phyloP scores from a whole-genome alignment of 2,113 vertebrate species.

The Poicephalus gulielmi region DNA sequence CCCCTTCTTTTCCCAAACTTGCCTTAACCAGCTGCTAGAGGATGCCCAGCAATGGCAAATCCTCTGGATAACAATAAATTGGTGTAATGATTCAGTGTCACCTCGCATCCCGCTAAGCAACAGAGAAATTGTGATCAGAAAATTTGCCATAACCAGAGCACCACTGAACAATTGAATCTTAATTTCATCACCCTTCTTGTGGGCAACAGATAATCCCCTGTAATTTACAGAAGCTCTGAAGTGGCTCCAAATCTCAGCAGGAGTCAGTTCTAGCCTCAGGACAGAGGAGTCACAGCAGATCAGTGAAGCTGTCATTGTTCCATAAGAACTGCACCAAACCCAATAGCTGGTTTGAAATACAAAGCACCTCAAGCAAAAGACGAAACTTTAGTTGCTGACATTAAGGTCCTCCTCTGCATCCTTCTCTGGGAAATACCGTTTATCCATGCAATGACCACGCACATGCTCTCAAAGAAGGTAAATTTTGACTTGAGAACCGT shows the following conservation, averaged over 20 bases:
- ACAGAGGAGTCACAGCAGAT: not conserved
- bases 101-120: not conserved
- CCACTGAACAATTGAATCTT: not conserved
- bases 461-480: not conserved
- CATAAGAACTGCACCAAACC: not conserved
- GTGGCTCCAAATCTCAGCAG: slow-evolving; percentile 33
- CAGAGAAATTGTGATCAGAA: not conserved
- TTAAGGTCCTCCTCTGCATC: not conserved
- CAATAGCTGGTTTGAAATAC: not conserved
- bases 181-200: slow-evolving; percentile 17
- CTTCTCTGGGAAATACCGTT: not conserved
- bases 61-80: not conserved
- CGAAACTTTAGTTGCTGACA: not conserved
- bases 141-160: not conserved
- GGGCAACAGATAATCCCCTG: slow-evolving; percentile 9
- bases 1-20: not conserved
- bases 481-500: not conserved
- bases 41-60: not conserved
- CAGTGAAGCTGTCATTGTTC: not conserved
- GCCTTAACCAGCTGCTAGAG: not conserved
- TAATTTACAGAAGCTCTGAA: slow-evolving; percentile 27
- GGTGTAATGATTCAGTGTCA: not conserved
- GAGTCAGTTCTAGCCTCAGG: not conserved
- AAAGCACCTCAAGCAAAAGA: not conserved
- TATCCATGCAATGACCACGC: not conserved